A percentile compares a stretch with the other conserved stretches of the same genome.
phyloP scores from a whole-genome alignment of 1,140 invertebrate genomes.

The Hypsibius dujardini region DNA sequence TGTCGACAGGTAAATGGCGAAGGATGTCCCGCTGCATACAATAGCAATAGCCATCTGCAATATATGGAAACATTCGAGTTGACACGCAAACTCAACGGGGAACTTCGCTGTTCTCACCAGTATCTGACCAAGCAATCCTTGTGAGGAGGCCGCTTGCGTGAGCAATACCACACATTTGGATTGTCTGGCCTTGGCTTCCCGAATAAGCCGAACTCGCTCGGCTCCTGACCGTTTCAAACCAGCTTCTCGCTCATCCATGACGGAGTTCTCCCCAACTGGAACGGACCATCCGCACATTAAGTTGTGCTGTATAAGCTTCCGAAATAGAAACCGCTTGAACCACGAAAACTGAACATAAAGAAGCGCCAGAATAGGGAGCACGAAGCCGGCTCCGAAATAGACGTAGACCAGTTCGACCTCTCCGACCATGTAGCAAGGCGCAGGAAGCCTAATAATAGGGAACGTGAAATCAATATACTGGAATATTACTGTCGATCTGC shows the following conservation, averaged over 20 bases:
- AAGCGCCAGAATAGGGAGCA: neutral
- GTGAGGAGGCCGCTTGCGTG: conserved; percentile 1
- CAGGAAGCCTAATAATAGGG: neutral
- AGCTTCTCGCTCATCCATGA: no score
- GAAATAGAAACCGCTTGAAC: neutral
- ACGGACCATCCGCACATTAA: no score
- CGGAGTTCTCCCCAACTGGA: no score
- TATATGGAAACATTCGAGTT: no score
- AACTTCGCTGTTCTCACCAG: no score
- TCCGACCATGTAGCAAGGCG: conserved; percentile 10
- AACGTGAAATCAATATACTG: no score
- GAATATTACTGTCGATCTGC: no score
- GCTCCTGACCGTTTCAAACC: neutral
- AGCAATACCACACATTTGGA: neutral
- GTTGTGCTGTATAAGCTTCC: neutral
- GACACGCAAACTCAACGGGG: no score
- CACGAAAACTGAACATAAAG: conserved; percentile 1
- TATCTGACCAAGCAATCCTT: neutral
- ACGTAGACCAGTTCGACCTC: neutral
- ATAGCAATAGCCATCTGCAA: conserved; percentile 1
- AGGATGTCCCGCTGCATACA: neutral
- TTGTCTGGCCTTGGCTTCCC: neutral
- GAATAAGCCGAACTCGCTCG: neutral
- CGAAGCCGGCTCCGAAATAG: conserved; percentile 2
- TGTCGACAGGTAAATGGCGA: conserved; percentile 1